Conservation (phyloP, 1,140 invertebrate species). For the Drosophila ercepeae region DNA sequence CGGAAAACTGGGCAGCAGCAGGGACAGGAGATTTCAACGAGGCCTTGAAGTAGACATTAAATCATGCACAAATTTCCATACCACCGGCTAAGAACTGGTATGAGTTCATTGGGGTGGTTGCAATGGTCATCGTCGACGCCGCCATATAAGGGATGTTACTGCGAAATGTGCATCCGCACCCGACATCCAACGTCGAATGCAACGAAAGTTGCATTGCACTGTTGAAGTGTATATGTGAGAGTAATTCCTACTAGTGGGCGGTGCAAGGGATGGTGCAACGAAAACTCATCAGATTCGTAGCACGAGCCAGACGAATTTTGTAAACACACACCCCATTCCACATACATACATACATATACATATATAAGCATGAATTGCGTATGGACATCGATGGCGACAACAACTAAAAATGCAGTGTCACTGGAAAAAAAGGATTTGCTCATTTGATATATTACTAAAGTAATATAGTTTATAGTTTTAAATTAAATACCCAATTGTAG, state of each 20-base stretch:
- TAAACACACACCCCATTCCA: slow-evolving; percentile 14
- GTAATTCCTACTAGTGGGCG: slow-evolving; percentile 29
- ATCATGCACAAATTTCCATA: slow-evolving; percentile 61
- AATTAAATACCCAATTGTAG: background rate
- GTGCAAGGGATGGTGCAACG: slow-evolving; percentile 36
- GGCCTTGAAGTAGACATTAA: slow-evolving; percentile 63
- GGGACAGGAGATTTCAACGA: slow-evolving; percentile 14
- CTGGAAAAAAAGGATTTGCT: slow-evolving; percentile 3
- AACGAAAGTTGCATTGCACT: slow-evolving; percentile 49
- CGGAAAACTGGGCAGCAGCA: background rate
- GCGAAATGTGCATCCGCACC: slow-evolving; percentile 56
- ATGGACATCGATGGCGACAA: slow-evolving; percentile 9
- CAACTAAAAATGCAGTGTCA: slow-evolving; percentile 25
- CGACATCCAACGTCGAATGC: slow-evolving; percentile 26
- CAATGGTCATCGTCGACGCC: slow-evolving; percentile 30
- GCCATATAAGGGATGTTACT: slow-evolving; percentile 74
- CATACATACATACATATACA: background rate
- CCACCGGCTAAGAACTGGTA: slow-evolving; percentile 23
- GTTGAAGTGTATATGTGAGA: slow-evolving; percentile 12
- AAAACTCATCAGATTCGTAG: slow-evolving; percentile 35
- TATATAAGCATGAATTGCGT: slow-evolving; percentile 4
- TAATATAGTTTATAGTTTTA: background rate
- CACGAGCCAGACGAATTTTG: slow-evolving; percentile 64
- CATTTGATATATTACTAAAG: no score
- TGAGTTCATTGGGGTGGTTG: slow-evolving; percentile 31